Conservation (phyloP, 2,888 invertebrate species). For the Noctua janthe region DNA sequence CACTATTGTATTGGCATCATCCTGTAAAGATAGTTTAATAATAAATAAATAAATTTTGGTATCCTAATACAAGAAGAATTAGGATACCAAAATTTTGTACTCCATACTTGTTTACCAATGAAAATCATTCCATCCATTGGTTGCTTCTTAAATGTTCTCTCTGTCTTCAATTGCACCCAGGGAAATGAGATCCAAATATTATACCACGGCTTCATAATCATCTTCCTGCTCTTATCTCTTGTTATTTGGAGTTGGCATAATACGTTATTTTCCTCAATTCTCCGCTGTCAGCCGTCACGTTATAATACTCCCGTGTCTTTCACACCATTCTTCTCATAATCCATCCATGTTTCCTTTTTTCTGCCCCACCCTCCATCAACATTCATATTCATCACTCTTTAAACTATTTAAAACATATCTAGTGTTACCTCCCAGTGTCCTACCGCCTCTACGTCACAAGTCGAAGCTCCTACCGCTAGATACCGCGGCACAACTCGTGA, state of each 20-base stretch:
- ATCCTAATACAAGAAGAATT: no score
- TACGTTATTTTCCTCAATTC: background rate
- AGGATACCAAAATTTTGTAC: no score
- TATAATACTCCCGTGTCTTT: background rate
- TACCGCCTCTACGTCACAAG: conserved; percentile 61
- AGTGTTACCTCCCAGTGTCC: conserved; percentile 37
- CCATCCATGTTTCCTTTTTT: background rate
- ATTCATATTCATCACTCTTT: background rate
- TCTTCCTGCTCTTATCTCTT: background rate
- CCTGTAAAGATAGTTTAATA: no score
- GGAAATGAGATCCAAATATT: fast-evolving
- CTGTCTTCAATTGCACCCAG: no score
- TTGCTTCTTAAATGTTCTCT: no score
- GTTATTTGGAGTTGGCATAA: background rate
- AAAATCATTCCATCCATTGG: no score
- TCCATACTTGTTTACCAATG: no score
- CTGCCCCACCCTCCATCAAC: background rate
- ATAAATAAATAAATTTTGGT: no score
- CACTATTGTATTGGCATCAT: no score
- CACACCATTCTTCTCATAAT: background rate
- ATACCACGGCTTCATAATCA: background rate
- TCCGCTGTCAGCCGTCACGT: background rate
- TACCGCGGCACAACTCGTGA: conserved; percentile 82
- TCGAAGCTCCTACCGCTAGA: conserved; percentile 79
- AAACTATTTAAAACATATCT: background rate